A percentile compares a stretch with the other conserved stretches of the same genome.
These are phyloP conservation scores for Intellagama lesueurii DNA, from an alignment of 2,797 vertebrate genomes.

Conservation along the genomic window DNA sequence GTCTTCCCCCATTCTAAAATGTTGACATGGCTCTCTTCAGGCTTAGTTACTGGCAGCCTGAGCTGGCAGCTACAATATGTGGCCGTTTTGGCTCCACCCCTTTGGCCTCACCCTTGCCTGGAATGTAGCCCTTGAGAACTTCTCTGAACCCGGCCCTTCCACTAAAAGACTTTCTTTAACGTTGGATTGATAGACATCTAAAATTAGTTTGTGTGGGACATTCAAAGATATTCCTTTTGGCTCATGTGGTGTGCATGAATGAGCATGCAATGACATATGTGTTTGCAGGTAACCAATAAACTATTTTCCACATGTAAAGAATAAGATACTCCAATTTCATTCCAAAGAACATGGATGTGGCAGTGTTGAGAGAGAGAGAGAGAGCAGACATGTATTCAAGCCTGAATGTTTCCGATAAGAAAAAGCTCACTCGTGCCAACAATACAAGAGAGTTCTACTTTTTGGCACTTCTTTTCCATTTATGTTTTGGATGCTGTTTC, in stretches of 20 bases:
- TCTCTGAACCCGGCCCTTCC: too few relatives aligned
- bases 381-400: conserved; percentile 15
- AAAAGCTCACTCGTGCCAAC: conserved; percentile 42
- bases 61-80: too few relatives aligned
- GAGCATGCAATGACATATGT: not conserved
- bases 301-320: not conserved
- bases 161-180: too few relatives aligned
- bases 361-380: conserved; percentile 44
- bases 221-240: not conserved
- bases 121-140: too few relatives aligned
- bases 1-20: too few relatives aligned
- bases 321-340: not conserved
- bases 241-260: conserved; percentile 29
- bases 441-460: conserved; percentile 28
- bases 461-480: conserved; percentile 47
- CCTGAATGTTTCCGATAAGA: conserved; percentile 24
- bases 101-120: too few relatives aligned
- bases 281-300: conserved; percentile 23
- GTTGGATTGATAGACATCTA: too few relatives aligned
- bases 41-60: too few relatives aligned
- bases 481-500: conserved; percentile 50
- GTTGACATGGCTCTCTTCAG: too few relatives aligned
- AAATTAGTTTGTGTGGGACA: not conserved
- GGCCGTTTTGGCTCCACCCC: too few relatives aligned
- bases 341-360: not conserved